Percentiles rank a stretch among this genome's conserved stretches.
Conservation (phyloP, 2,888 invertebrate species). For the Folsomia candida region DNA sequence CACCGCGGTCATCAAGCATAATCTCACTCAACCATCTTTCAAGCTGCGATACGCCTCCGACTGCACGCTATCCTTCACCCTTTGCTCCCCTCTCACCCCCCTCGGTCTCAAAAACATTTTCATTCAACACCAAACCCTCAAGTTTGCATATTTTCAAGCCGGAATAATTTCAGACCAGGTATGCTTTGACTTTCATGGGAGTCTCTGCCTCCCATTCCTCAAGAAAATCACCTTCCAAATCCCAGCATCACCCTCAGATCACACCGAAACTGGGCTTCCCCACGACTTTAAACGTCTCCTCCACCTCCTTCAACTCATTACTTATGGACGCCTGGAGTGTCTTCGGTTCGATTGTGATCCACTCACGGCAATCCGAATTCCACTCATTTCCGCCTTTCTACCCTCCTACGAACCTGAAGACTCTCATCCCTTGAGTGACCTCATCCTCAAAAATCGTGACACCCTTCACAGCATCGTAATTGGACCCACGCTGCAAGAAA, state of each 20-base stretch:
- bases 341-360: not conserved
- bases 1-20: not conserved
- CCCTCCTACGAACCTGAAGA: slow-evolving; percentile 8
- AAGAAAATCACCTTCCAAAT: slow-evolving; percentile 2
- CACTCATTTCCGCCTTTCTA: not conserved
- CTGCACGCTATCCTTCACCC: not conserved
- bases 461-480: not conserved
- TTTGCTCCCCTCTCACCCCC: not conserved
- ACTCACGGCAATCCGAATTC: not conserved
- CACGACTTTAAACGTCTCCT: not conserved
- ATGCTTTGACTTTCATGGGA: not conserved
- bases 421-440: slow-evolving; percentile 1
- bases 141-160: not conserved
- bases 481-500: not conserved
- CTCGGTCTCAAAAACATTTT: not conserved
- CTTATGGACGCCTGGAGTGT: not conserved
- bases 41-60: not conserved
- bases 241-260: not conserved
- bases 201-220: not conserved
- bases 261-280: not conserved
- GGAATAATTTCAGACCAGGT: not conserved
- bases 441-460: not conserved
- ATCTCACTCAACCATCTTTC: not conserved
- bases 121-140: not conserved
- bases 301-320: not conserved